Percentiles rank a stretch among this genome's conserved stretches.
These are phyloP conservation scores for Trachymyrmex cornetzi DNA, from an alignment of 1,140 invertebrate species.

Conservation along the genomic window DNA sequence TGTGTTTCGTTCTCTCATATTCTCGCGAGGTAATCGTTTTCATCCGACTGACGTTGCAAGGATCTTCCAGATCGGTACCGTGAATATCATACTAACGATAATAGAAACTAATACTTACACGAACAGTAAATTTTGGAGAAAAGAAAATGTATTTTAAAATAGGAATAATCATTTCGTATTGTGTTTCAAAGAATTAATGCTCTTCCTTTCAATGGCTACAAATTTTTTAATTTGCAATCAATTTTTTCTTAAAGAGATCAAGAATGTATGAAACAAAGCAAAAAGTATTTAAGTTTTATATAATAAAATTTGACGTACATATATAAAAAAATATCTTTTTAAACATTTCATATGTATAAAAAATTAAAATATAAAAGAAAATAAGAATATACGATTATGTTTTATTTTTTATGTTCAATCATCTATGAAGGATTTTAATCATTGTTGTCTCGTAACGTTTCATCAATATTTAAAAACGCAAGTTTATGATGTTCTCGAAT, in stretches of 20 bases:
- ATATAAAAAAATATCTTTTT: not conserved
- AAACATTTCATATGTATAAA: not conserved
- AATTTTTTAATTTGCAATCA: no score
- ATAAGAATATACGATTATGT: not conserved
- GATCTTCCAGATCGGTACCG: not conserved
- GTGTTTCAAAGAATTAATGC: no score
- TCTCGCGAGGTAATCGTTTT: conserved; percentile 21
- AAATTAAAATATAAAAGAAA: not conserved
- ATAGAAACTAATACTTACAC: not conserved
- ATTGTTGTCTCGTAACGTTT: not conserved
- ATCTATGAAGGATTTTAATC: not conserved
- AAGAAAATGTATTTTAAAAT: not conserved
- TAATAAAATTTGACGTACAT: no score
- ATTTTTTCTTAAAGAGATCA: no score
- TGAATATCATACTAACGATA: not conserved
- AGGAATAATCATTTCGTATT: not conserved
- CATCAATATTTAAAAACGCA: not conserved
- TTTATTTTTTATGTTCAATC: not conserved
- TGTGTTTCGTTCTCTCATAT: conserved; percentile 9
- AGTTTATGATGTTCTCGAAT: not conserved
- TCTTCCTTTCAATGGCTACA: not conserved
- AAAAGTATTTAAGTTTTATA: no score
- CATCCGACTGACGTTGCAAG: not conserved
- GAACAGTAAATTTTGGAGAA: not conserved
- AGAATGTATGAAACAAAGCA: no score